Evolutionary conservation across 2,797 vertebrate genomes (phyloP).

Genomic region (Clangula hyemalis): DNA sequence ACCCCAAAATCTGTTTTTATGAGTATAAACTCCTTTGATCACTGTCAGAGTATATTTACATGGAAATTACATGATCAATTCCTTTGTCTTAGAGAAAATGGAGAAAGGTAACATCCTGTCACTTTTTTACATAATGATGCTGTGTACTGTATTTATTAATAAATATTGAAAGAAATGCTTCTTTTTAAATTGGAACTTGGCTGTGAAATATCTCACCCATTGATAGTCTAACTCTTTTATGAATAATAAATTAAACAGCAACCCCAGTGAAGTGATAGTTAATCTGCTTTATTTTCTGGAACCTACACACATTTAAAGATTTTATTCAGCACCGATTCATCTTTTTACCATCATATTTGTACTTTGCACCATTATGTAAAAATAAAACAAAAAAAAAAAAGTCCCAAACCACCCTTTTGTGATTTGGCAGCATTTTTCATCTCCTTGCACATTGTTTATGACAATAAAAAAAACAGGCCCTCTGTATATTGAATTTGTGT

Average conservation of each 20-base stretch:
- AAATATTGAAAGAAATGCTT: slow-evolving; percentile 10
- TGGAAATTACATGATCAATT: slow-evolving; percentile 39
- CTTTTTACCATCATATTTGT: background rate
- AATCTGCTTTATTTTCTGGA: slow-evolving; percentile 24
- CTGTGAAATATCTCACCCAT: slow-evolving; percentile 5
- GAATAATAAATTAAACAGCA: slow-evolving; percentile 23
- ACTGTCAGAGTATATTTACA: slow-evolving; percentile 5
- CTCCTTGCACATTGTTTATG: background rate
- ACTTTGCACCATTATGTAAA: background rate
- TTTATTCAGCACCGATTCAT: slow-evolving; percentile 7
- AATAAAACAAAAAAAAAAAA: background rate
- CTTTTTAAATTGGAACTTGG: slow-evolving; percentile 14
- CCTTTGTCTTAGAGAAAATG: slow-evolving; percentile 42
- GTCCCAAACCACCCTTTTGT: background rate
- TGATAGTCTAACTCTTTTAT: slow-evolving; percentile 22
- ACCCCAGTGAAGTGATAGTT: background rate
- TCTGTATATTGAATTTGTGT: background rate
- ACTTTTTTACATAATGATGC: background rate
- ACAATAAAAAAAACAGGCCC: background rate
- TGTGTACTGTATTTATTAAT: slow-evolving; percentile 29
- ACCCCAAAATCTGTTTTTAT: slow-evolving; percentile 21
- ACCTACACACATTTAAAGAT: background rate
- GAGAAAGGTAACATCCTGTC: background rate
- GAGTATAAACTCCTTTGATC: slow-evolving; percentile 20
- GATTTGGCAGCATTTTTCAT: slow-evolving; percentile 2